These are phyloP conservation scores for Pluvialis apricaria DNA, from an alignment of 2,113 vertebrate species.

Conservation along the genomic window DNA sequence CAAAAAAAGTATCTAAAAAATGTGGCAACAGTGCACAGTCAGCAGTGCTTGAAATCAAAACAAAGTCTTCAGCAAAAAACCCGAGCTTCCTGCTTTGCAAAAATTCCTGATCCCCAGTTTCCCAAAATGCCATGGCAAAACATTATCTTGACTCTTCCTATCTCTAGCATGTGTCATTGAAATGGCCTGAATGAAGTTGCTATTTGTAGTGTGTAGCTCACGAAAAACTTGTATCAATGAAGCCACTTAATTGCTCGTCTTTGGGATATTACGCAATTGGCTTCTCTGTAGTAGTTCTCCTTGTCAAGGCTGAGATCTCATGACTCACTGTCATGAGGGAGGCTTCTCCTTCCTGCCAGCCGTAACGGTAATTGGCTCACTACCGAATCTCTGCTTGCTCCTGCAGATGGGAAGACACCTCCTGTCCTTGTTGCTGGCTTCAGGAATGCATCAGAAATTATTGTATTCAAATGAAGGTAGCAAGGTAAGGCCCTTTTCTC, in stretches of 20 bases:
- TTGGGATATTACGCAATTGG: neutral
- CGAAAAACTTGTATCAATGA: neutral
- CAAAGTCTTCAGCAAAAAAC: neutral
- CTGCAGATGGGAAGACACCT: neutral
- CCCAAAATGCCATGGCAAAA: neutral
- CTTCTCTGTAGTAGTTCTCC: neutral
- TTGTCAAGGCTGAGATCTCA: neutral
- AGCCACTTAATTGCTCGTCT: neutral
- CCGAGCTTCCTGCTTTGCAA: neutral
- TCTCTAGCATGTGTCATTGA: neutral
- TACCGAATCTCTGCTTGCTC: neutral
- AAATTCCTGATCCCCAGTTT: neutral
- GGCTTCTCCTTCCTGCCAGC: neutral
- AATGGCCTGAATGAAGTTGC: neutral
- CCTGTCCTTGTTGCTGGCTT: neutral
- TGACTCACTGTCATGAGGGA: conserved; percentile 40
- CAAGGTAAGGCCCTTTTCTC: neutral
- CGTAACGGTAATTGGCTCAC: neutral
- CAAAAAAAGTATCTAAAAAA: conserved; percentile 25
- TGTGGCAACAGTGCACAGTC: neutral
- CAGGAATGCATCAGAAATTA: neutral
- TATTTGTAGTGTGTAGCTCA: neutral
- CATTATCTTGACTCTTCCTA: neutral
- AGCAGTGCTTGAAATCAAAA: neutral
- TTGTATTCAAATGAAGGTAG: neutral